phyloP scores from a whole-genome alignment of 2,113 vertebrate genomes.

The Stercorarius parasiticus region DNA sequence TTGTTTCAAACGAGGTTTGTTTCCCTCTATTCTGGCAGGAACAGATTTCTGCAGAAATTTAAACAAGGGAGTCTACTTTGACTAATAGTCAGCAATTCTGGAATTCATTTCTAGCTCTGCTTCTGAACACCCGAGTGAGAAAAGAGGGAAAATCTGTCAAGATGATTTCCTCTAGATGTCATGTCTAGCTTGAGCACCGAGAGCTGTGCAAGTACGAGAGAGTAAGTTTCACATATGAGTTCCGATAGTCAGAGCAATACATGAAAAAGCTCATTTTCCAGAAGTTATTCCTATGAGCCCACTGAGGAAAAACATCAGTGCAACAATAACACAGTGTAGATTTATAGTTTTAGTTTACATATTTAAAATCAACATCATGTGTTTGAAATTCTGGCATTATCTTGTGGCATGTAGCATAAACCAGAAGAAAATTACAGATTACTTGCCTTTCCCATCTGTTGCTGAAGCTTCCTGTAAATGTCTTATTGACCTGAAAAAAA shows the following conservation, averaged over 20 bases:
- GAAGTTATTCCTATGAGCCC: not conserved
- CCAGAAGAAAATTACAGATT: not conserved
- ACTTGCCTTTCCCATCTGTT: slow-evolving; percentile 88
- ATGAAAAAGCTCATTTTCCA: not conserved
- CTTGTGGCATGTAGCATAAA: not conserved
- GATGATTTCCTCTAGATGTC: not conserved
- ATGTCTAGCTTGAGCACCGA: rapidly evolving
- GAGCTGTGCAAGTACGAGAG: not conserved
- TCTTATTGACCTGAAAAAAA: slow-evolving; percentile 82
- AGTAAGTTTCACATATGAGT: not conserved
- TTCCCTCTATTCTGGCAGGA: not conserved
- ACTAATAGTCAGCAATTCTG: not conserved
- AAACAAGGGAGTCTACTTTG: not conserved
- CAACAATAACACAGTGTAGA: not conserved
- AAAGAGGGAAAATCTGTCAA: not conserved
- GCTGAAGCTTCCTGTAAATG: slow-evolving; percentile 88
- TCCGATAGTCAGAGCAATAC: not conserved
- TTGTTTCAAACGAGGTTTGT: not conserved
- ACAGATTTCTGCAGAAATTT: not conserved
- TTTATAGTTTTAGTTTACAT: not conserved
- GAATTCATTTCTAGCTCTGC: not conserved
- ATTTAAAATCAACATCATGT: not conserved
- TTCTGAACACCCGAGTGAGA: not conserved
- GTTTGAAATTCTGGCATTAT: not conserved
- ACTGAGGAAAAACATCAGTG: not conserved